Base-by-base conservation (phyloP, 2,888 invertebrate genomes). In the Acanthococcus lagerstroemiae region DNA sequence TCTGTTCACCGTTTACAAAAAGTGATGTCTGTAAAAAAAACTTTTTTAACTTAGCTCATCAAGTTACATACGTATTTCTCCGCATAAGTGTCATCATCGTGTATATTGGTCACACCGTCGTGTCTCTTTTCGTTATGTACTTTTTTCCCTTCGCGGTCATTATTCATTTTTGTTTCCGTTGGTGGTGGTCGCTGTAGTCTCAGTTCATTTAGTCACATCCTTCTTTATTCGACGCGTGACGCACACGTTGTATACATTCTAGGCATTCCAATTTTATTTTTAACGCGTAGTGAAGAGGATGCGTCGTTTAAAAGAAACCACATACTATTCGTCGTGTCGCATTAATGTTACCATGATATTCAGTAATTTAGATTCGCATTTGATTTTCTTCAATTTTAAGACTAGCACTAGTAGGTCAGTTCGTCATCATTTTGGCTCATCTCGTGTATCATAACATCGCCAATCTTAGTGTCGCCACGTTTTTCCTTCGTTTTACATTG, bases 201-300 rank as follows among this genome's bases (percentile, higher is more conserved):
- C 19, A 22, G 26, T 46, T 17, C 25, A n/a, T 22, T 12, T 46
- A 46, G 22, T 57, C 44, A 57, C 12, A 57, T 26, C 22, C 22
- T 21, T 45, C 21, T 57, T 46, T 19, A 17, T 24, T 46, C 44
- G 7, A 21, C 26, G 26, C n/a, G 45, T 45, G 26, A 37, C 25
- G 46, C 22, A 46, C 58, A 46, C 46, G 46, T 46, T 26, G 24
- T 25, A 45, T 46, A 17, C 21, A 37, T 37, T 37, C 25, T 58
- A 58, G 58, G 58, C 58, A 58, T 58, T 58, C 58, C 58, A 58
- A 22, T 58, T 58, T 58, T 58, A 58, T 58, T 58, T 26, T 58
- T 58, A 56, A 37, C 37, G 37, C n/a, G n/a, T 37, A 37, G 37
- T 37, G 37, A 15, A 37, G 37, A n/a, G 12, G 37, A 37, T 37